Base-by-base conservation (phyloP, 1,140 invertebrate genomes). In the Eupeodes corollae region DNA sequence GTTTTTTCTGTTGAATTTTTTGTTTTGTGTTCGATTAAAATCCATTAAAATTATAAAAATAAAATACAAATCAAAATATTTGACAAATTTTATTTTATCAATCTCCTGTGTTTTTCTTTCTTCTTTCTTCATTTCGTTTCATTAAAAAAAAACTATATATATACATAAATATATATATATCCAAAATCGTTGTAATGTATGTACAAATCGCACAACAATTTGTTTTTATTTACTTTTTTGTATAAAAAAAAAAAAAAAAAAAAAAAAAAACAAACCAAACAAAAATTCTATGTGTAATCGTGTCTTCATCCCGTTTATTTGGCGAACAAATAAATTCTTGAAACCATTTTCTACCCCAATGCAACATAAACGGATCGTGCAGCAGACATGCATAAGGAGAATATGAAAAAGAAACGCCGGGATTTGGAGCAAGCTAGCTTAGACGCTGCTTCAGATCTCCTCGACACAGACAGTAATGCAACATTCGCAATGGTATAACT, bases 331-430 rank as follows among this genome's bases (percentile, higher is more conserved):
- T 65, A 68, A 68, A 68, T 67, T 67, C 64, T 67, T 67, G 64
- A 45, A 63, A 66, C 42, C 52, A 63, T 62, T 62, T 63, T 64
- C 51, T 54, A 57, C 48, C 55, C 54, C 50, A 26, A 53, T 48
- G 50, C 51, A 59, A 58, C 44, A 64, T 67, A 66, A 66, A 68
- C 65, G 64, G 66, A 68, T 68, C 63, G 65, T 58, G 63, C 66
- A 53, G 65, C 65, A 67, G 66, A 68, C 57, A 83, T 84, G 70
- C 86, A 89, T 68, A 74, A 88, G 48, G 88, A 92, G 69, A 90
- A 87, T 58, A 83, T 91, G 75, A 91, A 91, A 75, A 91, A 91
- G 70, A 84, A 87, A 65, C 77, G 85, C 53, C 75, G 83, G 52
- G 86, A 90, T 73, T 75, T 88, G 73, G 88, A 91, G 67, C 84